Conservation (phyloP, 1,140 invertebrate species). For the Bombyx mandarina region DNA sequence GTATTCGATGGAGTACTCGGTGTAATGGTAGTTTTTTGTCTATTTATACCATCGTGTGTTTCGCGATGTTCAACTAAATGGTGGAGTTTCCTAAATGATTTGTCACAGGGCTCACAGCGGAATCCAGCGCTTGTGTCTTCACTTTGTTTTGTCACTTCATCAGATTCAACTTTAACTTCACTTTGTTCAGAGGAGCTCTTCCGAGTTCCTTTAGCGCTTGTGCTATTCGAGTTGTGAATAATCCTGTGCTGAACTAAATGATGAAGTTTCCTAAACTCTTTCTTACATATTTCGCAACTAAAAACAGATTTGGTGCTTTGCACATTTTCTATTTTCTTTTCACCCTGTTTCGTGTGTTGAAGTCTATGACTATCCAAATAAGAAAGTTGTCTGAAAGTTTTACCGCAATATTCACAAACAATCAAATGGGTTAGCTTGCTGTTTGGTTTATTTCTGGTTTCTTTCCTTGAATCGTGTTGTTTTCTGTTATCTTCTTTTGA, state of each 20-base stretch:
- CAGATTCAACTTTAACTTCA: conserved; percentile 31
- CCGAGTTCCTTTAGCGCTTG: conserved; percentile 22
- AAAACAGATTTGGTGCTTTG: conserved; percentile 37
- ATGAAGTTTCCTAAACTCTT: conserved; percentile 64
- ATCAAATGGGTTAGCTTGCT: conserved; percentile 28
- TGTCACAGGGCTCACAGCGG: conserved; percentile 68
- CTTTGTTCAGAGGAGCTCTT: conserved; percentile 51
- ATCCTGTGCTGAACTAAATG: conserved; percentile 64
- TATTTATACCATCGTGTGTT: conserved; percentile 58
- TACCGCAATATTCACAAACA: conserved; percentile 62
- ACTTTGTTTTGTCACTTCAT: conserved; percentile 19
- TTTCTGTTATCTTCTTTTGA: conserved; percentile 16
- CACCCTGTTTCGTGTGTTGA: conserved; percentile 42
- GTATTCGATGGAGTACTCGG: conserved; percentile 12
- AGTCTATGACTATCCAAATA: conserved; percentile 61
- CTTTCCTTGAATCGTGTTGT: conserved; percentile 13
- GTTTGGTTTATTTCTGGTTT: conserved; percentile 26
- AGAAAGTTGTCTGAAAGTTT: conserved; percentile 64
- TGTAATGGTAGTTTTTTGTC: conserved; percentile 28
- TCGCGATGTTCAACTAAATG: conserved; percentile 67
- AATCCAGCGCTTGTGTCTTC: conserved; percentile 62
- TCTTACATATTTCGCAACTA: conserved; percentile 64
- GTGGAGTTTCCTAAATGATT: conserved; percentile 66
- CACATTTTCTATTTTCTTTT: conserved; percentile 32
- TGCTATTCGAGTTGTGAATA: conserved; percentile 47